Base-by-base conservation (phyloP, 2,888 invertebrate species). In the Dione vanillae region DNA sequence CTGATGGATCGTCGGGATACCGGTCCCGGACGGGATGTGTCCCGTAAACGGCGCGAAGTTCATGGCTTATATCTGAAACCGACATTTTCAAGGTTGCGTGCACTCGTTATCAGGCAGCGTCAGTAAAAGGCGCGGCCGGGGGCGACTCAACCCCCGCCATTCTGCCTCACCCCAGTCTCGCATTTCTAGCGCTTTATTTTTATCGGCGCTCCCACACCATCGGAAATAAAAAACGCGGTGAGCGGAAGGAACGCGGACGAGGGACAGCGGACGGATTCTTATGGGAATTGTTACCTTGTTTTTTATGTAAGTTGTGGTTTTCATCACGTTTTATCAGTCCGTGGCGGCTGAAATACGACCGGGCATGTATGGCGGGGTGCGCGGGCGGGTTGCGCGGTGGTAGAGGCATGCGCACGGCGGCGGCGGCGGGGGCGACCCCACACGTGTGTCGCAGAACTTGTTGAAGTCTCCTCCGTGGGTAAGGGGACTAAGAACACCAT, bases 1-100 rank as follows among this genome's bases (percentile, higher is more conserved):
- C 89, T 97, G 97, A 87, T 97, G 97, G 84, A 97, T 96, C 71
- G 96, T 95, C 76, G 97, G 96, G 79, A 97, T 95, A 78, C 96
- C 94, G 77, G 95, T 95, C 79, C 96, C 95, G 79, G 96, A 94
- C 82, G 96, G 96, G 85, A 96, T 96, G 89, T 95, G 97, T 80
- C 96, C 96, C 80, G 96, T 96, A 87, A 97, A 97, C 77, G 97
- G 97, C 82, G 97, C 95, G 93, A 97, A 97, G 94, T 97, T 97
- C 97, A 97, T 97, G 83, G 62, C 67, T 65, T 70, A 64, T 43
- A 65, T 69, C 78, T 79, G 79, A 62, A 76, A 79, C 47, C 72
- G 68, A 69, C 78, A 78, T 77, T 65, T 74, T 78, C 65, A 76
- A 70, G 73, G 74, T 73, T 71, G 71, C 70, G 74, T 76, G 74